Evolutionary conservation across 2,797 vertebrate genomes (phyloP).

Genomic region (Loris lydekkerianus): DNA sequence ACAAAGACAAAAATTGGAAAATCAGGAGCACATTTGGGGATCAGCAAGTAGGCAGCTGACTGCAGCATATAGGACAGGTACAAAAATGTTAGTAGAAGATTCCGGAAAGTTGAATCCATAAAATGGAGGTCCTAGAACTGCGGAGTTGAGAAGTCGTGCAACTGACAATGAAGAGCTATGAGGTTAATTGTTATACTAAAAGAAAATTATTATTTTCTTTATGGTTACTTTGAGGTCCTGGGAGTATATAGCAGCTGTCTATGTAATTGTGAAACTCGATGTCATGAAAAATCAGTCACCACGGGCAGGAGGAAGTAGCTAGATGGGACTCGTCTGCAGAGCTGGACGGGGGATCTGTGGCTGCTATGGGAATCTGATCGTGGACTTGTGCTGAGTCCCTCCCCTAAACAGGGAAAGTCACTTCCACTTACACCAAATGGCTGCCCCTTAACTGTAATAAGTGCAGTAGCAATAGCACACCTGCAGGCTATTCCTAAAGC

Average conservation of each 20-base stretch:
- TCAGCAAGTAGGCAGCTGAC: no score
- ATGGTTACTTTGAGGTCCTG: neutral
- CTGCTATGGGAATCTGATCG: neutral
- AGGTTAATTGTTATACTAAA: neutral
- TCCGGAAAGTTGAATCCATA: neutral
- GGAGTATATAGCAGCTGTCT: neutral
- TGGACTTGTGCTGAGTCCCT: neutral
- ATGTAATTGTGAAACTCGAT: neutral
- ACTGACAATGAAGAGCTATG: neutral
- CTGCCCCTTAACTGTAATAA: neutral
- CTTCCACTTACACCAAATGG: neutral
- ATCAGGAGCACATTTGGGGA: neutral
- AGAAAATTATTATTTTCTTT: neutral
- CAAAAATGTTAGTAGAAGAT: neutral
- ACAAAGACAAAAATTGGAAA: neutral
- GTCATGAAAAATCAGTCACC: neutral
- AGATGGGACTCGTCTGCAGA: neutral
- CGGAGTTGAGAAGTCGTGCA: neutral
- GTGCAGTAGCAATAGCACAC: neutral
- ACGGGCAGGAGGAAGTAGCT: neutral
- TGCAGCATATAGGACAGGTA: neutral
- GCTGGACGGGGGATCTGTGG: no score
- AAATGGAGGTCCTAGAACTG: neutral
- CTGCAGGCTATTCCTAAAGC: neutral
- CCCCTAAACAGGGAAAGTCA: neutral